Percentiles rank a stretch among this genome's conserved stretches.
Conservation (phyloP, 1,140 invertebrate genomes). For the Drosophila punjabiensis region DNA sequence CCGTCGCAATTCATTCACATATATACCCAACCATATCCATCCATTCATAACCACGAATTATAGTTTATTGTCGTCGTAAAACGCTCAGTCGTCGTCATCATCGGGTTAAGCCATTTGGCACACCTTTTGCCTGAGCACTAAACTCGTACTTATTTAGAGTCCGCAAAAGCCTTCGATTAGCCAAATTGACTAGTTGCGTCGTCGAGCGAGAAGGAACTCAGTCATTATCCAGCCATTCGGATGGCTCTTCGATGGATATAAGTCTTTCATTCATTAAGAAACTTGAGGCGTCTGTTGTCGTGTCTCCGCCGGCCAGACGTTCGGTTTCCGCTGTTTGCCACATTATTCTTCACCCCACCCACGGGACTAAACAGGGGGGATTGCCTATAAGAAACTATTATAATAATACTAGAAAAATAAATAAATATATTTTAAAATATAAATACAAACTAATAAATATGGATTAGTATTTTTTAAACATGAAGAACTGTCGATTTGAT, state of each 20-base stretch:
- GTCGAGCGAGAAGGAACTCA: conserved; percentile 8
- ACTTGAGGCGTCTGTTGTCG: conserved; percentile 40
- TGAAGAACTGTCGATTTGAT: not conserved
- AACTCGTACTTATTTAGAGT: conserved; percentile 47
- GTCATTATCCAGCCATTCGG: conserved; percentile 15
- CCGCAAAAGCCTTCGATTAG: conserved; percentile 64
- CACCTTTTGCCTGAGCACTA: conserved; percentile 56
- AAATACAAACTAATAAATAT: not conserved
- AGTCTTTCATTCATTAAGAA: conserved; percentile 50
- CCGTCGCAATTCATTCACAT: conserved; percentile 67
- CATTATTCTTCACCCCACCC: conserved; percentile 34
- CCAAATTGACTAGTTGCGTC: conserved; percentile 65
- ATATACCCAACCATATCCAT: conserved; percentile 40
- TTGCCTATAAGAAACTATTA: not conserved
- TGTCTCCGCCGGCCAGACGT: conserved; percentile 31
- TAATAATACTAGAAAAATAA: not conserved
- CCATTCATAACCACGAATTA: conserved; percentile 63
- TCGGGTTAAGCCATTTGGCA: conserved; percentile 47
- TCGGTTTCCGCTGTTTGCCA: conserved; percentile 55
- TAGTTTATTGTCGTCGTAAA: conserved; percentile 75
- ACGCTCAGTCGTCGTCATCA: conserved; percentile 20
- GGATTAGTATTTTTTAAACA: not conserved
- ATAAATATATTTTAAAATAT: not conserved
- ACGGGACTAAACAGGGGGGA: not conserved
- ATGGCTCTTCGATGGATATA: conserved; percentile 23